Conservation (phyloP, 2,797 vertebrate species). For the Ptychobarbus kaznakovi region DNA sequence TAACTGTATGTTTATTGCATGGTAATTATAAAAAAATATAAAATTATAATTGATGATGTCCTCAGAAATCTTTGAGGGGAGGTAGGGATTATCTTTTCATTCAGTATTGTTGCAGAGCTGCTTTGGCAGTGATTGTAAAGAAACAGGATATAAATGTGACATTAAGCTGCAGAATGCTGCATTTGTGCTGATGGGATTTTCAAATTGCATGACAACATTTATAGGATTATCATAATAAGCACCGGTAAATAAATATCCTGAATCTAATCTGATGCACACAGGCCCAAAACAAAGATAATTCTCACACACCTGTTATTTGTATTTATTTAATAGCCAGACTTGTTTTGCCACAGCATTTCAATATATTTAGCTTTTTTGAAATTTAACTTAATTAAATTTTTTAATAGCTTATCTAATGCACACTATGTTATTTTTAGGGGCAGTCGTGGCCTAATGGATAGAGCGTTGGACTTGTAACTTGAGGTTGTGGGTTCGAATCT, state of each 20-base stretch:
- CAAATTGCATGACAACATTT: slow-evolving; percentile 52
- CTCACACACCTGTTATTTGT: not conserved
- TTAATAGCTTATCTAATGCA: too few relatives aligned
- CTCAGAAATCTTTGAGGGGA: slow-evolving; percentile 20
- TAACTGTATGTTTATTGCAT: not conserved
- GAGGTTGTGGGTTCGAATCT: too few relatives aligned
- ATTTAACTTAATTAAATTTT: not conserved
- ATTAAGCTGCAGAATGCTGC: slow-evolving; percentile 23
- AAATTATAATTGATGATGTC: not conserved
- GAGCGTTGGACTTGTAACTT: too few relatives aligned
- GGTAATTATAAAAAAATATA: not conserved
- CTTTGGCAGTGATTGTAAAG: slow-evolving; percentile 19
- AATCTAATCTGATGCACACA: slow-evolving; percentile 42
- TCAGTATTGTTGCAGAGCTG: not conserved
- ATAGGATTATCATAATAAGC: slow-evolving; percentile 53
- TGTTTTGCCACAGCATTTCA: not conserved
- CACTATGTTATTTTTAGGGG: too few relatives aligned
- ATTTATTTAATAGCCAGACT: not conserved
- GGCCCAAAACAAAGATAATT: not conserved
- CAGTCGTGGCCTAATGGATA: too few relatives aligned
- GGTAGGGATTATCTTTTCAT: slow-evolving; percentile 28
- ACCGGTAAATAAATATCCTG: slow-evolving; percentile 49
- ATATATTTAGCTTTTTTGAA: not conserved
- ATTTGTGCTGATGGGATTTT: slow-evolving; percentile 54
- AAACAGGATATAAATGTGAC: slow-evolving; percentile 34